These are phyloP conservation scores for Sinelater perroti DNA, from an alignment of 2,888 invertebrate species.

Conservation along the genomic window DNA sequence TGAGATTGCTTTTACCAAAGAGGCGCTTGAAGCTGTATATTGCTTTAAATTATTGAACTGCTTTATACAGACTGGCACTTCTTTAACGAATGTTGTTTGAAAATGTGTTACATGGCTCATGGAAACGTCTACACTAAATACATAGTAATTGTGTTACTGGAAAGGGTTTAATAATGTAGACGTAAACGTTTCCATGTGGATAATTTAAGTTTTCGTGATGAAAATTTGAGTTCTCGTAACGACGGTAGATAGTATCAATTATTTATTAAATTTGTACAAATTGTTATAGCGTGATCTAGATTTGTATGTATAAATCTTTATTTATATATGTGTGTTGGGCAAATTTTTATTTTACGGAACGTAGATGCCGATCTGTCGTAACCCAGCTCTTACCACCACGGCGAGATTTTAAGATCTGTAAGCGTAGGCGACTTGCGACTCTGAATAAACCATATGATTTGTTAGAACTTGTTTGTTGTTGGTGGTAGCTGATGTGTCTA, in stretches of 20 bases:
- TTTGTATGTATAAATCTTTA: conserved; percentile 30
- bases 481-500: conserved; percentile 42
- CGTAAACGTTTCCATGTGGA: too few relatives aligned
- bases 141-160: too few relatives aligned
- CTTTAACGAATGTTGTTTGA: conserved; percentile 27
- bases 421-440: conserved; percentile 7
- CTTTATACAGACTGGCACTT: conserved; percentile 50
- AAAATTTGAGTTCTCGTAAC: background rate
- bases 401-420: background rate
- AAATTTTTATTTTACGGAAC: conserved; percentile 19
- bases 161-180: too few relatives aligned
- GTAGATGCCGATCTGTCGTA: conserved; percentile 1
- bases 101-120: conserved; percentile 2
- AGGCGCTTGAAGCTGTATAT: conserved; percentile 59
- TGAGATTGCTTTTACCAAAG: conserved; percentile 57
- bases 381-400: too few relatives aligned
- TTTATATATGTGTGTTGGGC: conserved; percentile 30
- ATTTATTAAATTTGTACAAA: conserved; percentile 30
- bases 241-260: conserved; percentile 2
- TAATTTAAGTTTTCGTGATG: too few relatives aligned
- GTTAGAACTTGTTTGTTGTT: conserved; percentile 38
- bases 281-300: conserved; percentile 37
- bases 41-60: conserved; percentile 58
- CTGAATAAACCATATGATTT: conserved; percentile 31
- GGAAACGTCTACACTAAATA: conserved; percentile 5